phyloP scores from a whole-genome alignment of 2,113 vertebrate species.

The Protobothrops mucrosquamatus region DNA sequence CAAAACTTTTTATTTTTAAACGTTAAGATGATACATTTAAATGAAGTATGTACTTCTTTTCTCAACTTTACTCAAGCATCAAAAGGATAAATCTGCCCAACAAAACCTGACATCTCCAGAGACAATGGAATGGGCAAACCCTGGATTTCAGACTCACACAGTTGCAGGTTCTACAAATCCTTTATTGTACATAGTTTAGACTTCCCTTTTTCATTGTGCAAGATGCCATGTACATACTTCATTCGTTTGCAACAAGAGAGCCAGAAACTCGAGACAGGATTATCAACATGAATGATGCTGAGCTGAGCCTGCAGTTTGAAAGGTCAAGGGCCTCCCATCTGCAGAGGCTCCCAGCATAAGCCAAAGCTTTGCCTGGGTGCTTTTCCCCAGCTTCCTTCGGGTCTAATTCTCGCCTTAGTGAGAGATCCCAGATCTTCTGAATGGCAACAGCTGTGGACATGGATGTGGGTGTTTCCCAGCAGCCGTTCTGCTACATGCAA shows the following conservation, averaged over 20 bases:
- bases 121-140: neutral
- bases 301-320: constrained; percentile 1
- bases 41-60: neutral
- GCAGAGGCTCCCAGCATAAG: neutral
- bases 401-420: neutral
- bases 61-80: neutral
- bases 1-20: neutral
- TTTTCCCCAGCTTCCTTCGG: neutral
- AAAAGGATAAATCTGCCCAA: neutral
- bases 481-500: neutral
- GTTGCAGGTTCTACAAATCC: constrained; percentile 39
- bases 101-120: neutral
- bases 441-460: neutral
- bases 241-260: constrained; percentile 14
- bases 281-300: neutral
- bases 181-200: constrained; percentile 64
- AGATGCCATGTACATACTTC: constrained; percentile 3
- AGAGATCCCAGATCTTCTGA: neutral
- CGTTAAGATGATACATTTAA: neutral
- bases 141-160: constrained; percentile 2
- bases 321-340: neutral
- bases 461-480: neutral
- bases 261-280: neutral
- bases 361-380: neutral
- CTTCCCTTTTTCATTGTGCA: constrained; percentile 39